Evolutionary conservation across 2,113 vertebrate genomes (phyloP).

Genomic region (Natator depressus): DNA sequence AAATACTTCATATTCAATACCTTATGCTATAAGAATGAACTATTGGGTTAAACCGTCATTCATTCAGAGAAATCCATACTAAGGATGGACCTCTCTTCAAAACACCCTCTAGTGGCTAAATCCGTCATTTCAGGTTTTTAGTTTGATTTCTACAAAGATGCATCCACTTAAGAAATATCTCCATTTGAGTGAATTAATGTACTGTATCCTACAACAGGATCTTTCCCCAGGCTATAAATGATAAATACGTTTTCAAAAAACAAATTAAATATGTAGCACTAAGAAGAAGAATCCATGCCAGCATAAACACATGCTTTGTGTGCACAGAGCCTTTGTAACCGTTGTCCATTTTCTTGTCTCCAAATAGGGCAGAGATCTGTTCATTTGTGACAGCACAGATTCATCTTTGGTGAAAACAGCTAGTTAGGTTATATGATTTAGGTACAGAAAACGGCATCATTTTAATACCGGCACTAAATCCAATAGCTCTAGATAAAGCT

Average conservation of each 20-base stretch:
- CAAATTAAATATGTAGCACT: conserved; percentile 23
- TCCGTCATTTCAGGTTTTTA: background rate
- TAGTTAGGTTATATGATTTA: background rate
- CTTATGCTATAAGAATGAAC: background rate
- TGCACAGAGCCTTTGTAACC: background rate
- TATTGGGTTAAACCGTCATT: background rate
- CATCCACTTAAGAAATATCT: background rate
- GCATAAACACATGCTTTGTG: conserved; percentile 19
- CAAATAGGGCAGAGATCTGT: background rate
- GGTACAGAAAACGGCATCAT: background rate
- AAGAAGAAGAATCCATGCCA: conserved; percentile 32
- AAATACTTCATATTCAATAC: background rate
- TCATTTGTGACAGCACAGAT: background rate
- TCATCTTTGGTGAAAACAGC: conserved; percentile 1
- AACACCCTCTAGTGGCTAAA: background rate
- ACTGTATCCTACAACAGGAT: background rate
- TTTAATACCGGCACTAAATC: background rate
- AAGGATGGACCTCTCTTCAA: background rate
- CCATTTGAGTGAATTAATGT: background rate
- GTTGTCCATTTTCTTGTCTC: background rate
- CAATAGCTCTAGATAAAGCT: background rate
- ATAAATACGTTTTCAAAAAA: background rate
- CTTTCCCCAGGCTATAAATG: background rate
- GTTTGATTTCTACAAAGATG: background rate
- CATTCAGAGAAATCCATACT: background rate